Base-by-base conservation (phyloP, 2,888 invertebrate genomes). In the Pherbina coryleti region DNA sequence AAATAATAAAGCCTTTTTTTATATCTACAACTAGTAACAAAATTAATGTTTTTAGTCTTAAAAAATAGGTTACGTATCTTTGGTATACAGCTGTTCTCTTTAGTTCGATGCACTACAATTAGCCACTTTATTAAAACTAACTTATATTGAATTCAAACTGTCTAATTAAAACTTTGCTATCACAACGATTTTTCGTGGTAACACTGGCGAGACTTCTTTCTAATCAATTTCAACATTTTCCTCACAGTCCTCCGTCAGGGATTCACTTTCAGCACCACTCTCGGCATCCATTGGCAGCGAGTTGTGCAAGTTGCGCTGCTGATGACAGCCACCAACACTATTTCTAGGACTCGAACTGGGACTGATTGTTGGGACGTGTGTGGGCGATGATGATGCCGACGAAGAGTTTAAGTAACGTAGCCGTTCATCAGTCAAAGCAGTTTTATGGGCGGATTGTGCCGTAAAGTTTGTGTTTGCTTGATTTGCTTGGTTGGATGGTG, bases 171-270 rank as follows among this genome's bases (percentile, higher is more conserved):
- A 79, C 76, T 78, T 79, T 79, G 19, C 73, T 78, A 79, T 79
- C 79, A 74, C 51, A 74, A 49, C 51, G n/a, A 22, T 31, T 25
- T 70, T n/a, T 3, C 70, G 25, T 19, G 8, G n/a, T 28, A 28
- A 25, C 49, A 31, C n/a, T 31, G 44, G 44, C 44, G 7, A 44
- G 11, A 44, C 44, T 44, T 44, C 0, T 49, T 11, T 49, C 82
- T 79, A 90, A 84, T 90, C 90, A 77, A 90, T 90, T 85, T 90
- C 90, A 55, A 90, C 90, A 84, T 90, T 90, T 84, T 90, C 90
- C 55, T 90, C 90, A 64, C 88, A 86, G 53, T 89, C 90, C 77
- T 88, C 89, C 0, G 82, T 78, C 14, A 82, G 84, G 4, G 86
- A 86, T 22, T 85, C 85, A 37, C 84, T 85, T 49, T 88, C 87